phyloP scores from a whole-genome alignment of 2,797 vertebrate genomes.

The Loris lydekkerianus region DNA sequence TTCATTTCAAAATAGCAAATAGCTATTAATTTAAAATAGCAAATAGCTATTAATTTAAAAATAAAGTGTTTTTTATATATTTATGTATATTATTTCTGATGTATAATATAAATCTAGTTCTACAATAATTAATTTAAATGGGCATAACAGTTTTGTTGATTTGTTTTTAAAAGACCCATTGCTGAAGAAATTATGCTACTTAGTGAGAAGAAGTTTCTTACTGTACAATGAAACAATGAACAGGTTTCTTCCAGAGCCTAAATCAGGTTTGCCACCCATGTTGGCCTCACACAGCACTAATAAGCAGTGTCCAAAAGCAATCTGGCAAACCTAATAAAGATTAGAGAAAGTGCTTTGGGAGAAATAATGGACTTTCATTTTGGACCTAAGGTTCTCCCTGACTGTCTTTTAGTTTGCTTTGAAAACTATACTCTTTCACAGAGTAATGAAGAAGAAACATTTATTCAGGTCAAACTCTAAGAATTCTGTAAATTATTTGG shows the following conservation, averaged over 20 bases:
- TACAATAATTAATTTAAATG: neutral
- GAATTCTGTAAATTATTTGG: neutral
- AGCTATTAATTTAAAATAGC: neutral
- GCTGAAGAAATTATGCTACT: neutral
- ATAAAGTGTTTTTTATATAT: neutral
- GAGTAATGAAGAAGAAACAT: neutral
- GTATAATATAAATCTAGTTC: constrained; percentile 17
- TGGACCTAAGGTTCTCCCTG: neutral
- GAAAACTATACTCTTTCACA: neutral
- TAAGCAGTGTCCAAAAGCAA: neutral
- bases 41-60: neutral
- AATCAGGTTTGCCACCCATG: neutral
- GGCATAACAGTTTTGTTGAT: neutral
- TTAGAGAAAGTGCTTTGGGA: constrained; percentile 9
- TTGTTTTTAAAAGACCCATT: neutral
- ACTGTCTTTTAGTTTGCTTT: neutral
- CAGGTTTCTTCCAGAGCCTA: neutral
- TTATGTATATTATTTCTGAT: neutral
- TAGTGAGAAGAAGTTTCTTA: constrained; percentile 23
- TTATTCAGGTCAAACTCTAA: neutral
- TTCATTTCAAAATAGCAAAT: neutral
- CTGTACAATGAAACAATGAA: neutral
- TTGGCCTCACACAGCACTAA: neutral
- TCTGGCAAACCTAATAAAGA: constrained; percentile 21
- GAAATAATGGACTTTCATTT: neutral